phyloP scores from a whole-genome alignment of 2,888 invertebrate genomes.

The Hedya salicella region DNA sequence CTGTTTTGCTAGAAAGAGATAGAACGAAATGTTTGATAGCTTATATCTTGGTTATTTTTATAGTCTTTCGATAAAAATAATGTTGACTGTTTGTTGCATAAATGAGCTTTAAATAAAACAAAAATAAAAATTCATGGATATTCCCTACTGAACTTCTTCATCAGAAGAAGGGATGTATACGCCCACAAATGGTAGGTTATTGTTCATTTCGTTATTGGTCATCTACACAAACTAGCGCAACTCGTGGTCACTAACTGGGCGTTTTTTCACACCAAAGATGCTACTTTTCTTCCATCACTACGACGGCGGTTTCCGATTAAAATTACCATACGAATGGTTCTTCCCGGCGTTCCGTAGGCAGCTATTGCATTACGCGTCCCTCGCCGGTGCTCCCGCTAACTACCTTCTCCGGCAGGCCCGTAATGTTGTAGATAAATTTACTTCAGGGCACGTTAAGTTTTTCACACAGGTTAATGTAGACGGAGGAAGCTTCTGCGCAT shows the following conservation, averaged over 20 bases:
- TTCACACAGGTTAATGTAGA: constrained; percentile 7
- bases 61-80: too few relatives aligned
- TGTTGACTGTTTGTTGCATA: too few relatives aligned
- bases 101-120: too few relatives aligned
- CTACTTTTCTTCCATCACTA: constrained; percentile 14
- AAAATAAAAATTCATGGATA: too few relatives aligned
- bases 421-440: constrained; percentile 34
- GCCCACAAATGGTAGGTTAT: too few relatives aligned
- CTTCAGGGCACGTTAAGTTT: constrained; percentile 9
- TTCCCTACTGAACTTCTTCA: too few relatives aligned
- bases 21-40: too few relatives aligned
- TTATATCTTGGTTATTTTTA: too few relatives aligned
- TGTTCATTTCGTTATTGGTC: too few relatives aligned
- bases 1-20: too few relatives aligned
- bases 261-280: background rate
- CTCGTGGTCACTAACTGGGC: background rate
- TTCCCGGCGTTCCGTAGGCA: constrained; percentile 39
- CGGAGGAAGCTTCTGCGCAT: background rate
- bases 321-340: constrained; percentile 65
- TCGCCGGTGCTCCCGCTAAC: constrained; percentile 34
- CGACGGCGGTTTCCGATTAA: constrained; percentile 55
- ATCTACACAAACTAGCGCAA: too few relatives aligned
- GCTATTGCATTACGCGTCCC: constrained; percentile 40
- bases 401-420: constrained; percentile 16
- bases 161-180: too few relatives aligned